A percentile compares a stretch with the other conserved stretches of the same genome.
These are phyloP conservation scores for Otolemur crassicaudatus DNA, from an alignment of 2,797 vertebrate species.

Conservation along the genomic window DNA sequence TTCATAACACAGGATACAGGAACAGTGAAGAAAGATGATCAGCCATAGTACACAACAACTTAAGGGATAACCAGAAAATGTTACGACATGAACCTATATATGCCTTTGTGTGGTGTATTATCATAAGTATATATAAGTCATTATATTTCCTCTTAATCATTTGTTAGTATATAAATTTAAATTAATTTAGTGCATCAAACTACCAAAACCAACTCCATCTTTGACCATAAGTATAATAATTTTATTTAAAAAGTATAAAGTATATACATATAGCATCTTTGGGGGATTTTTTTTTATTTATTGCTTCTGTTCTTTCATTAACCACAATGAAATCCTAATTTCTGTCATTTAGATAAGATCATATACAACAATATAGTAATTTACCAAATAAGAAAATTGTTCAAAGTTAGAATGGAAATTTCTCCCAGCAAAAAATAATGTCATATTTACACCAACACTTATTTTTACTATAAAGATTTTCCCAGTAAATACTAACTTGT, in stretches of 20 bases:
- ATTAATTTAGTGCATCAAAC: not conserved
- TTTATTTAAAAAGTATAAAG: not conserved
- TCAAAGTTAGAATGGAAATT: not conserved
- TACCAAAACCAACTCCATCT: not conserved
- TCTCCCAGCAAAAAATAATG: not conserved
- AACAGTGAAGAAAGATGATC: conserved; percentile 81
- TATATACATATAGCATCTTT: not conserved
- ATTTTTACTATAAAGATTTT: not conserved
- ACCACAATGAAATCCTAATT: not conserved
- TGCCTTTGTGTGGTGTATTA: not conserved
- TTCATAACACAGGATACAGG: conserved; percentile 86
- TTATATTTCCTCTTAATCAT: not conserved
- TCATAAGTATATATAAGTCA: not conserved
- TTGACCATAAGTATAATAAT: not conserved
- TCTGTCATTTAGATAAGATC: not conserved
- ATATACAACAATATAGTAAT: not conserved
- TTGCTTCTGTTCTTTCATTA: conserved; percentile 1
- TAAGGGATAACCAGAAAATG: not conserved
- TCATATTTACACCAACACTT: not conserved
- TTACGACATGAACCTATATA: not conserved
- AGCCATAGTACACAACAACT: too few relatives aligned
- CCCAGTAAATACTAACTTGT: conserved; percentile 57
- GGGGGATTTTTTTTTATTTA: not conserved
- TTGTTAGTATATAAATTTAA: not conserved
- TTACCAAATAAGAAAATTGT: conserved; percentile 42